A percentile compares a stretch with the other conserved stretches of the same genome.
Conservation (phyloP, 2,888 invertebrate genomes). For the Salpingus planirostris region DNA sequence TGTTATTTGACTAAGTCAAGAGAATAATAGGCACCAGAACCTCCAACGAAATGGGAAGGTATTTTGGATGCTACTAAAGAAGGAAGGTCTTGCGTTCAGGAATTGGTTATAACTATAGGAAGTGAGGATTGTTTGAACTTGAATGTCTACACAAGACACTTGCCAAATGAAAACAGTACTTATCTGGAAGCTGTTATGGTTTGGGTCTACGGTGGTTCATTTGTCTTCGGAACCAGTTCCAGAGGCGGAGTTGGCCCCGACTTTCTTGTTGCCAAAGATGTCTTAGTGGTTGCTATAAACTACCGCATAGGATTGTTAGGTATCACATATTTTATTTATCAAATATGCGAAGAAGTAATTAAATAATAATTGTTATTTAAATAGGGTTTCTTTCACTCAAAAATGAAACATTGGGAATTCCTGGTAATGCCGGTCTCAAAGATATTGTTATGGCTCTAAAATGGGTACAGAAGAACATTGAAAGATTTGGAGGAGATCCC, state of each 20-base stretch:
- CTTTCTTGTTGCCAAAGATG: too few relatives aligned
- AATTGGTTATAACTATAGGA: slow-evolving; percentile 13
- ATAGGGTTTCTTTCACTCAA: slow-evolving; percentile 45
- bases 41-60: slow-evolving; percentile 21
- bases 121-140: slow-evolving; percentile 29
- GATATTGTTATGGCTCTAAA: slow-evolving; percentile 45
- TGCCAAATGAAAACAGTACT: not conserved
- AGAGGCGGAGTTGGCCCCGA: too few relatives aligned
- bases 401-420: slow-evolving; percentile 41
- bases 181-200: slow-evolving; percentile 38
- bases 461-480: slow-evolving; percentile 45
- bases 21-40: slow-evolving; percentile 24
- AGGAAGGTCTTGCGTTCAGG: slow-evolving; percentile 18
- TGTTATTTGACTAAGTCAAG: too few relatives aligned
- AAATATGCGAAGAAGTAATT: not conserved
- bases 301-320: not conserved
- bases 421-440: slow-evolving; percentile 47
- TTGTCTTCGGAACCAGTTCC: slow-evolving; percentile 39
- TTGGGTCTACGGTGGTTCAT: slow-evolving; percentile 46
- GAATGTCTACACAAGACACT: slow-evolving; percentile 24
- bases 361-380: slow-evolving; percentile 8
- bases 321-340: too few relatives aligned
- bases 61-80: slow-evolving; percentile 22
- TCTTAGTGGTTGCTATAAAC: not conserved
- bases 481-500: slow-evolving; percentile 26